Percentiles rank a stretch among this genome's conserved stretches.
phyloP scores from a whole-genome alignment of 2,888 invertebrate genomes.

The Caenorhabditis sulstoni region DNA sequence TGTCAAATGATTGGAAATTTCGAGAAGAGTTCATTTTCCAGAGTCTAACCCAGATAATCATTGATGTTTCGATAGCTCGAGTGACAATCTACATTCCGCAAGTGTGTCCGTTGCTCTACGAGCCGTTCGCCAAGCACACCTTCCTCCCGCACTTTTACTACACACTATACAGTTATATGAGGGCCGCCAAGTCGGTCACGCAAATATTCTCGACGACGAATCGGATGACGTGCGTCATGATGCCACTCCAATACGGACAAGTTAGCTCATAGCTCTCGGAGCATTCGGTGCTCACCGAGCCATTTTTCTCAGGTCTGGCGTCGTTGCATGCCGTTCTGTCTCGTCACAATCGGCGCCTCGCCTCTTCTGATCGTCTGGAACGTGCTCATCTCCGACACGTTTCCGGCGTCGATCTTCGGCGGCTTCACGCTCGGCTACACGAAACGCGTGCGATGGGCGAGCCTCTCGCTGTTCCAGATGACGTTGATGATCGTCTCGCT shows the following conservation, averaged over 20 bases:
- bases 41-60: conserved; percentile 33
- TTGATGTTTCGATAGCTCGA: conserved; percentile 37
- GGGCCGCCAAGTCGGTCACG: conserved; percentile 42
- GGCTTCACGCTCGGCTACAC: conserved; percentile 42
- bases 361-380: conserved; percentile 49
- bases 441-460: conserved; percentile 40
- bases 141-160: conserved; percentile 18
- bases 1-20: background rate
- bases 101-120: conserved; percentile 33
- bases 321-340: conserved; percentile 18
- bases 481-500: conserved; percentile 32
- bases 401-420: conserved; percentile 28
- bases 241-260: conserved; percentile 7
- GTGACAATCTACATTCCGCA: conserved; percentile 41
- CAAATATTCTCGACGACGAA: conserved; percentile 37
- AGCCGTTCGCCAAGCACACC: background rate
- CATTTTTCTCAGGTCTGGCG: conserved; percentile 45
- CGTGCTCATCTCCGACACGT: conserved; percentile 29
- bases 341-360: conserved; percentile 7
- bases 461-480: conserved; percentile 47
- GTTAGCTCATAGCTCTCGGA: background rate
- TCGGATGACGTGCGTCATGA: conserved; percentile 50
- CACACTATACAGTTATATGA: conserved; percentile 38
- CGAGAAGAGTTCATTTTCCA: background rate
- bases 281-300: too few relatives aligned